A percentile compares a stretch with the other conserved stretches of the same genome.
phyloP scores from a whole-genome alignment of 2,888 invertebrate species.

The Disparrhopalites patrizii region DNA sequence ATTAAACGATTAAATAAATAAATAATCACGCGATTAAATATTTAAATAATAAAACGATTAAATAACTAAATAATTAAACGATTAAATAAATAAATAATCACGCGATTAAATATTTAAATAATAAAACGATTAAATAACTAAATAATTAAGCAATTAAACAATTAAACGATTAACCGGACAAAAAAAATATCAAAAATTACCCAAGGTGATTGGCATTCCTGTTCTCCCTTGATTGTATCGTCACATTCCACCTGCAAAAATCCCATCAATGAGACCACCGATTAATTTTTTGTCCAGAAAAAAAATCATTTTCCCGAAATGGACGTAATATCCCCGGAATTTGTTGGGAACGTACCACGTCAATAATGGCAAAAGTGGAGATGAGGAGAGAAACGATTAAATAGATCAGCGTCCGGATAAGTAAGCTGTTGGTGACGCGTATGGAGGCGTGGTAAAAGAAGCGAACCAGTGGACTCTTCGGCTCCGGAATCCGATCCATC shows the following conservation, averaged over 20 bases:
- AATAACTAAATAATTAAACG: no score
- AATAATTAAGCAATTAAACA: background rate
- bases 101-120: background rate
- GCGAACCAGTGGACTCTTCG: constrained; percentile 51
- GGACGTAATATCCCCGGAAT: background rate
- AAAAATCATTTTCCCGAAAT: background rate
- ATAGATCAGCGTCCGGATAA: constrained; percentile 63
- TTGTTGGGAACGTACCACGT: constrained; percentile 55
- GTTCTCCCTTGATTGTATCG: constrained; percentile 1
- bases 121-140: background rate
- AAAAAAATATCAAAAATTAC: constrained; percentile 30
- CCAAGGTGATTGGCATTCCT: constrained; percentile 48
- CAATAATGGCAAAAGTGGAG: constrained; percentile 63
- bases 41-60: background rate
- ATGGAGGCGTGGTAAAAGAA: constrained; percentile 62
- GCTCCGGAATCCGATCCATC: constrained; percentile 50
- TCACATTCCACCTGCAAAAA: constrained; percentile 23
- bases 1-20: constrained; percentile 8
- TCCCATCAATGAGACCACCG: background rate
- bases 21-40: constrained; percentile 36
- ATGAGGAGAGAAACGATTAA: constrained; percentile 63
- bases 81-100: no score
- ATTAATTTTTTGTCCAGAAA: background rate
- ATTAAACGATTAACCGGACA: constrained; percentile 8
- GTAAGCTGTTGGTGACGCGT: constrained; percentile 61